Conservation (phyloP, 1,140 invertebrate species). For the Eulimnadia texana region DNA sequence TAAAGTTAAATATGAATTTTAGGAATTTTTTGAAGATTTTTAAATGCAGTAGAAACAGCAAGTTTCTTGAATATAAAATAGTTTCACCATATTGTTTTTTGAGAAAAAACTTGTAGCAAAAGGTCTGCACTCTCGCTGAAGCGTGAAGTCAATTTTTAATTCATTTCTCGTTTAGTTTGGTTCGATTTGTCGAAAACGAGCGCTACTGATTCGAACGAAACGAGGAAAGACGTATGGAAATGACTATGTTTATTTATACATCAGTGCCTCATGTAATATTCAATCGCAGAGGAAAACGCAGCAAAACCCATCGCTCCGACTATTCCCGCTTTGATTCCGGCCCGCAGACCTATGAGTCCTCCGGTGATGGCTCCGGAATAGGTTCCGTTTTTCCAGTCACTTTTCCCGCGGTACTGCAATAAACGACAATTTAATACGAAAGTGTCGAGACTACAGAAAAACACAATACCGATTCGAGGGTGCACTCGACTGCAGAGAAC, state of each 20-base stretch:
- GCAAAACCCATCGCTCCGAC: conserved; percentile 89
- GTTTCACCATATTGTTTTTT: no score
- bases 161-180: no score
- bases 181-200: no score
- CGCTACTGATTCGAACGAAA: neutral
- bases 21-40: no score
- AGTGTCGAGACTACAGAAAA: conserved; percentile 5
- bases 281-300: conserved; percentile 84
- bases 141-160: no score
- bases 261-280: conserved; percentile 75
- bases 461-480: conserved; percentile 63
- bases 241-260: conserved; percentile 1
- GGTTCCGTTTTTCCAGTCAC: conserved; percentile 91
- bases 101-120: no score
- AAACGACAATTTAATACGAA: conserved; percentile 17
- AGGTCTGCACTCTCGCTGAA: no score
- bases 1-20: no score
- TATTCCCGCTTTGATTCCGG: conserved; percentile 80
- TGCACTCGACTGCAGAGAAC: conserved; percentile 84
- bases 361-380: conserved; percentile 86
- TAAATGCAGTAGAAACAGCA: no score
- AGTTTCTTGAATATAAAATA: no score
- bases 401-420: conserved; percentile 71
- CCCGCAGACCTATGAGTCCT: conserved; percentile 85
- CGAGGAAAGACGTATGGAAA: neutral